phyloP scores from a whole-genome alignment of 1,140 invertebrate genomes.

The Drosophila watanabei region DNA sequence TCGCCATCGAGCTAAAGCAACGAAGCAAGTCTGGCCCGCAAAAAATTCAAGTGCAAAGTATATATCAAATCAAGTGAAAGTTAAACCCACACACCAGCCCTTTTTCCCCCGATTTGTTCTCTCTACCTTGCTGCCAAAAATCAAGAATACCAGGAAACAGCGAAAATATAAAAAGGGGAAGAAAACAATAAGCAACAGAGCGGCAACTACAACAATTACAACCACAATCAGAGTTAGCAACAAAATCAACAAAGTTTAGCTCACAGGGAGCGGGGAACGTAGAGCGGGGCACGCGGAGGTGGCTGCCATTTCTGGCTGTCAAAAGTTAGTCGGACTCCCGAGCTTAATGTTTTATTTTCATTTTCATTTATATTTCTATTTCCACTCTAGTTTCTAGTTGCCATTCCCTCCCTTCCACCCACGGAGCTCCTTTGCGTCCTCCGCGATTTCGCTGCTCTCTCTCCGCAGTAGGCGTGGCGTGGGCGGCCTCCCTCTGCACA shows the following conservation, averaged over 20 bases:
- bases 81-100: constrained; percentile 17
- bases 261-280: constrained; percentile 7
- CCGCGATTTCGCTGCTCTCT: constrained; percentile 13
- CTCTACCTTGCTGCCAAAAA: constrained; percentile 15
- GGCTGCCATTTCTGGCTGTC: constrained; percentile 52
- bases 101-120: not conserved
- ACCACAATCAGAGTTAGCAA: constrained; percentile 34
- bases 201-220: constrained; percentile 16
- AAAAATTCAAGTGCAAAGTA: constrained; percentile 38
- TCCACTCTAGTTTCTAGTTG: constrained; percentile 16
- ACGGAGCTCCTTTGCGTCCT: constrained; percentile 3
- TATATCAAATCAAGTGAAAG: constrained; percentile 48
- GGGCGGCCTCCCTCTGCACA: constrained; percentile 30
- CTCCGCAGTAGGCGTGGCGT: constrained; percentile 56
- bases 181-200: constrained; percentile 21
- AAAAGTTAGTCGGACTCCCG: constrained; percentile 71
- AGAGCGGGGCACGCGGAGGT: constrained; percentile 6
- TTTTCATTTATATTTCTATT: constrained; percentile 41
- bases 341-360: constrained; percentile 39
- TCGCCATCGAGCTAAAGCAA: constrained; percentile 44
- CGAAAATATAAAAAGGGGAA: not conserved
- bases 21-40: constrained; percentile 23
- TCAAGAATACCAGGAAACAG: not conserved
- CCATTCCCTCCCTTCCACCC: not conserved
- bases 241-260: constrained; percentile 37